phyloP scores from a whole-genome alignment of 2,888 invertebrate genomes.

The Heliconius erato region DNA sequence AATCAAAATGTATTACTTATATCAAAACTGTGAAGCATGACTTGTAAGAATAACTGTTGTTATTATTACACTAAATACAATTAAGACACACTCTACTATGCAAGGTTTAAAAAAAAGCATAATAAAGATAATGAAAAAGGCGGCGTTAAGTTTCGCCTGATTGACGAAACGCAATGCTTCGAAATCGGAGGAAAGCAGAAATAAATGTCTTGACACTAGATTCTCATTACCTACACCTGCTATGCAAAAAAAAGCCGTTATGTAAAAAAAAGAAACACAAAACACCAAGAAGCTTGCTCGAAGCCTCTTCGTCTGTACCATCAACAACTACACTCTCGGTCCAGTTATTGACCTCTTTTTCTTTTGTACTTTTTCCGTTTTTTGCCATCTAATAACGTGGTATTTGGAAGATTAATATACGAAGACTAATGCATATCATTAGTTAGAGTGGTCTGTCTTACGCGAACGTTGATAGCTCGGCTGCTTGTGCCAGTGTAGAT shows the following conservation, averaged over 20 bases:
- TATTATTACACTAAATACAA: not conserved
- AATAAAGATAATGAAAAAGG: not conserved
- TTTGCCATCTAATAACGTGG: slow-evolving; percentile 71
- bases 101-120: not conserved
- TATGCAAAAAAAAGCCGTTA: not conserved
- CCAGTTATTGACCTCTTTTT: slow-evolving; percentile 83
- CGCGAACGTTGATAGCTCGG: slow-evolving; percentile 44
- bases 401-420: slow-evolving; percentile 79
- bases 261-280: not conserved
- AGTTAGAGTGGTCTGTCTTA: slow-evolving; percentile 73
- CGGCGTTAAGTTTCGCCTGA: not conserved
- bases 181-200: not conserved
- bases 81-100: not conserved
- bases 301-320: slow-evolving; percentile 18
- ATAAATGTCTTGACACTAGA: not conserved
- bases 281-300: not conserved
- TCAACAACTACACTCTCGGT: slow-evolving; percentile 71
- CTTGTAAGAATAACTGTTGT: too few relatives aligned
- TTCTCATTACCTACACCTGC: not conserved
- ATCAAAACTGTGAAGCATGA: not conserved
- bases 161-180: not conserved
- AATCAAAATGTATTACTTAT: not conserved
- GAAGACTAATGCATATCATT: slow-evolving; percentile 81
- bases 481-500: slow-evolving; percentile 48
- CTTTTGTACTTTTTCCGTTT: slow-evolving; percentile 65